These are phyloP conservation scores for Trissoscelio sp. DNA, from an alignment of 2,888 invertebrate species.

Conservation along the genomic window DNA sequence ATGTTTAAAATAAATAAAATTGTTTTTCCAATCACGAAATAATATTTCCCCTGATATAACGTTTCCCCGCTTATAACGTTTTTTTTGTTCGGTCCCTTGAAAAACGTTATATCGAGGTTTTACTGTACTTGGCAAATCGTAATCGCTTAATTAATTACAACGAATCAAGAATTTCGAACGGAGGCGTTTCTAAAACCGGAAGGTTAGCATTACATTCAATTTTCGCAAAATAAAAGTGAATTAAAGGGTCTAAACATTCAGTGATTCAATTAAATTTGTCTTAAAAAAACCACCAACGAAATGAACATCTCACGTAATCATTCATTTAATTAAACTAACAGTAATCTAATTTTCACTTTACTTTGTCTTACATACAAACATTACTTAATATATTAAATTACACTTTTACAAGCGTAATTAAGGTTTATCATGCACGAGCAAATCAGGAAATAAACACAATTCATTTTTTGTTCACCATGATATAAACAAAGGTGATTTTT, in stretches of 20 bases:
- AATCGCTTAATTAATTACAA: constrained; percentile 19
- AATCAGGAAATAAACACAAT: constrained; percentile 25
- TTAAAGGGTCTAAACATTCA: constrained; percentile 13
- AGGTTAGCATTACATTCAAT: constrained; percentile 35
- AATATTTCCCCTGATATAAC: too few species aligned
- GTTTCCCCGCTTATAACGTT: too few species aligned
- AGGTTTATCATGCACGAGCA: neutral
- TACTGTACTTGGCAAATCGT: constrained; percentile 22
- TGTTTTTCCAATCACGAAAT: too few species aligned
- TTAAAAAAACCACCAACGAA: constrained; percentile 1
- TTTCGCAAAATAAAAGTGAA: constrained; percentile 16
- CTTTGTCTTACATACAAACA: too few species aligned
- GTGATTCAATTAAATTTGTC: constrained; percentile 2
- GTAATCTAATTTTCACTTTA: too few species aligned
- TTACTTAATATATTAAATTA: constrained; percentile 3
- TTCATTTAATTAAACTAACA: too few species aligned
- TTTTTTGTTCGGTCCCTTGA: too few species aligned
- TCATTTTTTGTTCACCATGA: constrained; percentile 14
- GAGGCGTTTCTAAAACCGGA: constrained; percentile 46
- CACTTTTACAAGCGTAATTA: neutral
- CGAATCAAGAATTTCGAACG: constrained; percentile 28
- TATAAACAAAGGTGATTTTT: constrained; percentile 38
- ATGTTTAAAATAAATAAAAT: constrained; percentile 77
- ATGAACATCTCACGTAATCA: neutral
- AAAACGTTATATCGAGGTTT: too few species aligned